Percentiles rank a stretch among this genome's conserved stretches.
Evolutionary conservation across 2,888 invertebrate species (phyloP).

Genomic region (Drosophila nr. perissopoda): DNA sequence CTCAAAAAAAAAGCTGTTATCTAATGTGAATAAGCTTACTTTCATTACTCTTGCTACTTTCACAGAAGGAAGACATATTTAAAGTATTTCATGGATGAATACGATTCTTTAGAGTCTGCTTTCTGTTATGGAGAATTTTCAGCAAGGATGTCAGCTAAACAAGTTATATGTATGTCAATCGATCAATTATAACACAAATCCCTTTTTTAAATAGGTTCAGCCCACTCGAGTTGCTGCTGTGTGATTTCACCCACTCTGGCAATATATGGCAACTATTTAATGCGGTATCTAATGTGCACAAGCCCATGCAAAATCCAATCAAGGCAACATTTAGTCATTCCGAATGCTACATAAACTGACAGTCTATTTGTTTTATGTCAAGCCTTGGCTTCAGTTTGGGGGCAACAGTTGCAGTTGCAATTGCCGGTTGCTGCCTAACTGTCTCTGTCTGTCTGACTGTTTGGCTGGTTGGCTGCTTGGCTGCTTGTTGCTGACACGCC

Average conservation of each 20-base stretch:
- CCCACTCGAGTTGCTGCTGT: conserved; percentile 9
- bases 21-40: background rate
- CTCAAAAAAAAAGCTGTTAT: background rate
- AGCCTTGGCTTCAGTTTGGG: conserved; percentile 57
- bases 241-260: conserved; percentile 30
- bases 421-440: conserved; percentile 18
- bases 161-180: background rate
- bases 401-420: conserved; percentile 20
- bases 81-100: background rate
- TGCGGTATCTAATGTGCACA: conserved; percentile 50
- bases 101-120: background rate
- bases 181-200: background rate
- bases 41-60: background rate
- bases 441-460: background rate
- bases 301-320: conserved; percentile 64
- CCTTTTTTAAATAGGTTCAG: conserved; percentile 10
- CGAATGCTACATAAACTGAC: conserved; percentile 76
- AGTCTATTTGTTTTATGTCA: conserved; percentile 78
- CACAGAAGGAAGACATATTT: background rate
- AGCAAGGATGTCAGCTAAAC: background rate
- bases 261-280: conserved; percentile 38
- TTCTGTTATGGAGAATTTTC: background rate
- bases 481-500: conserved; percentile 77
- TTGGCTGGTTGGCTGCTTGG: conserved; percentile 20
- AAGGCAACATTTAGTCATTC: conserved; percentile 75